A percentile compares a stretch with the other conserved stretches of the same genome.
phyloP scores from a whole-genome alignment of 2,113 vertebrate species.

The Nestor notabilis region DNA sequence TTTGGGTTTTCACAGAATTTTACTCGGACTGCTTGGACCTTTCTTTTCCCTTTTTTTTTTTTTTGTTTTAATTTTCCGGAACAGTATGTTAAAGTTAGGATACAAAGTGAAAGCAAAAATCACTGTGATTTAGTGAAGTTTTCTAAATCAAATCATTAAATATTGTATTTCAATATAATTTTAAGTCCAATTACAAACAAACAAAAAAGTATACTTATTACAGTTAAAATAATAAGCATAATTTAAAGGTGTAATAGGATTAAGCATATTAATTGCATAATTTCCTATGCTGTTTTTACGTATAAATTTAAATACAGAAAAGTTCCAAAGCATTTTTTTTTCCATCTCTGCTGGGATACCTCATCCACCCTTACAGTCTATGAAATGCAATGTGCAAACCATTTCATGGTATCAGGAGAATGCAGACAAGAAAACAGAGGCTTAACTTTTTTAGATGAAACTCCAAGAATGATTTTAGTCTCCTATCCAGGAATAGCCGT shows the following conservation, averaged over 20 bases:
- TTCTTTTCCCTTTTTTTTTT: neutral
- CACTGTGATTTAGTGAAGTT: neutral
- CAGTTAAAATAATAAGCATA: neutral
- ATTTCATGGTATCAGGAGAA: neutral
- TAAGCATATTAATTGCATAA: fast-evolving
- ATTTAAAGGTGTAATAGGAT: neutral
- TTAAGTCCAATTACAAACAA: neutral
- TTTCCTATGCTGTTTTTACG: neutral
- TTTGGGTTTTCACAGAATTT: neutral
- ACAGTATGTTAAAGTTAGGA: fast-evolving
- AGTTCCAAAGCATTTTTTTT: neutral
- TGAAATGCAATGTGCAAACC: neutral
- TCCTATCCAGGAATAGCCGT: fast-evolving
- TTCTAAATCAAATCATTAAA: neutral
- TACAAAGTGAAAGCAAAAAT: neutral
- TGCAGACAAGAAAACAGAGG: neutral
- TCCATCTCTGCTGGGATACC: neutral
- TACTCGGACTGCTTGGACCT: neutral
- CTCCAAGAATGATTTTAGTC: neutral
- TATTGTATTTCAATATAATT: neutral
- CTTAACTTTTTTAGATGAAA: neutral
- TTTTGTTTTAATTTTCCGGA: neutral
- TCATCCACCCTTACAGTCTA: neutral
- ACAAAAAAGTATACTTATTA: neutral
- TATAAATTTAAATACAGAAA: neutral